Evolutionary conservation across 30 jellyfish, hydroid and myxozoan species (phyloP).

Genomic region (Catostylus mosaicus): DNA sequence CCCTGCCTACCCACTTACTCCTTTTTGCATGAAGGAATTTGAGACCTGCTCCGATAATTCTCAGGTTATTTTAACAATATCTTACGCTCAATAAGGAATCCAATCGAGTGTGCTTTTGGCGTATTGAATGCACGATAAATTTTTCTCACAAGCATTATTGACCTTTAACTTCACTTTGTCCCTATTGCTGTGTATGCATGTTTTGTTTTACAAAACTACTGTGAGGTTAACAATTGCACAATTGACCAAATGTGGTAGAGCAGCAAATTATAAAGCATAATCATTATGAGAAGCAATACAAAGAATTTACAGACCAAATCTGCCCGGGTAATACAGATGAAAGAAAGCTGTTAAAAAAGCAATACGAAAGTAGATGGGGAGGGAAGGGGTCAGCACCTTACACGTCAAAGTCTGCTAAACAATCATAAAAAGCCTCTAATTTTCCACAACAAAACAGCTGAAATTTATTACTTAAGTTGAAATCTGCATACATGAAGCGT

Average conservation of each 20-base stretch:
- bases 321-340: constrained; percentile 21
- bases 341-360: constrained; percentile 6
- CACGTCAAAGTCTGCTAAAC: too few species aligned
- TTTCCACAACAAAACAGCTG: not conserved
- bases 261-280: constrained; percentile 2
- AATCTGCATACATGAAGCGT: not conserved
- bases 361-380: not conserved
- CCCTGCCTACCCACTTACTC: constrained; percentile 76
- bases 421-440: too few species aligned
- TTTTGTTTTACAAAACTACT: constrained; percentile 56
- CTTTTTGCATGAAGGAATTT: constrained; percentile 68
- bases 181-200: constrained; percentile 23
- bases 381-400: too few species aligned
- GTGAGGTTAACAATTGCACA: constrained; percentile 23
- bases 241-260: constrained; percentile 22
- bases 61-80: constrained; percentile 38
- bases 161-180: constrained; percentile 14
- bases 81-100: constrained; percentile 59
- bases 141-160: constrained; percentile 29
- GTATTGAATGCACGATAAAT: constrained; percentile 60
- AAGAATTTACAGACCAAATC: not conserved
- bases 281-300: constrained; percentile 5
- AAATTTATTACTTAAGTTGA: not conserved
- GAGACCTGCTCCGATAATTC: constrained; percentile 17
- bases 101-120: constrained; percentile 76